phyloP scores from a whole-genome alignment of 2,113 vertebrate species.

The Engraulis encrasicolus region DNA sequence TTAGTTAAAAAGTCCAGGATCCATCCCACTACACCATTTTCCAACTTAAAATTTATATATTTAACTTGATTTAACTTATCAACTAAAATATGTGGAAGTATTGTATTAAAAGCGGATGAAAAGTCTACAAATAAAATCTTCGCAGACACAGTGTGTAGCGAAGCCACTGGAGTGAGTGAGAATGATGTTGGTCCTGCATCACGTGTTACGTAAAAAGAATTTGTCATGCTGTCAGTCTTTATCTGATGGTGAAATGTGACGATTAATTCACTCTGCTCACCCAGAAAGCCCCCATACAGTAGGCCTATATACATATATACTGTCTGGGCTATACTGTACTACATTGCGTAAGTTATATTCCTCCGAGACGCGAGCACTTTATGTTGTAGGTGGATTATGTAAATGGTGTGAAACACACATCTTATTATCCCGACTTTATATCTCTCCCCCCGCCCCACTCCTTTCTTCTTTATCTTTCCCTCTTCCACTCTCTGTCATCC shows the following conservation, averaged over 20 bases:
- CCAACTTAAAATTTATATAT: too few species aligned
- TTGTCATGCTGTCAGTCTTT: background rate
- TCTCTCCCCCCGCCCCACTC: background rate
- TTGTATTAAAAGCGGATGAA: too few species aligned
- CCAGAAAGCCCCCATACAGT: background rate
- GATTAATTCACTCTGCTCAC: slow-evolving; percentile 1
- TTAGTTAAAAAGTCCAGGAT: too few species aligned
- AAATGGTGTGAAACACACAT: slow-evolving; percentile 20
- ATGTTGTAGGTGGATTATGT: slow-evolving; percentile 19
- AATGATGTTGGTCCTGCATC: background rate
- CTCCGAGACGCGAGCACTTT: background rate
- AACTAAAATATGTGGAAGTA: too few species aligned
- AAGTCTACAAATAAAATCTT: too few species aligned
- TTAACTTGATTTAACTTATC: too few species aligned
- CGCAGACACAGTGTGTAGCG: background rate
- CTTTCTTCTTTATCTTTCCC: background rate
- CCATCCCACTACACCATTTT: too few species aligned
- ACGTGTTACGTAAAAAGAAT: slow-evolving; percentile 14
- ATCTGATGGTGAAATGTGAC: slow-evolving; percentile 4
- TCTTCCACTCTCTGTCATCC: too few species aligned
- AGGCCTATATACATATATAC: too few species aligned
- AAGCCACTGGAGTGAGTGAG: background rate
- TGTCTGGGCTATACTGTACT: background rate
- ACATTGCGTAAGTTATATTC: background rate
- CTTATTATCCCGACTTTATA: background rate